Conservation (phyloP, 2,888 invertebrate species). For the Dusona sp. region DNA sequence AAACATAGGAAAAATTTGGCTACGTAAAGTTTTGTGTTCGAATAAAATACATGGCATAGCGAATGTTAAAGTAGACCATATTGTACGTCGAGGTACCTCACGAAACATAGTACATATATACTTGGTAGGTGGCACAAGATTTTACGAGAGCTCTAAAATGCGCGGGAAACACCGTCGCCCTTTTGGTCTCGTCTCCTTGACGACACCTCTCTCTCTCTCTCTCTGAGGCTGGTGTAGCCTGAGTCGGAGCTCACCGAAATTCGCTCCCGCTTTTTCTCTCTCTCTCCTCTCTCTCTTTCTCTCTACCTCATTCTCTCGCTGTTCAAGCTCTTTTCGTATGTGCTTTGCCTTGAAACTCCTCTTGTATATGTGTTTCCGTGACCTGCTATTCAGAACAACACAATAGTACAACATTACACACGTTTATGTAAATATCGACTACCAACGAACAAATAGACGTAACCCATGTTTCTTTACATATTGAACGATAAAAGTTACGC, state of each 20-base stretch:
- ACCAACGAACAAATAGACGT: constrained; percentile 16
- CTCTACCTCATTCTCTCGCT: constrained; percentile 12
- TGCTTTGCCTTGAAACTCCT: constrained; percentile 34
- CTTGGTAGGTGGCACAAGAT: constrained; percentile 49
- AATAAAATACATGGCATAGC: not conserved
- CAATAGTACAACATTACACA: constrained; percentile 16
- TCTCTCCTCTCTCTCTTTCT: not conserved
- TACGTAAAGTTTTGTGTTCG: not conserved
- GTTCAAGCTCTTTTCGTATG: constrained; percentile 24
- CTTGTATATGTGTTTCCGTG: constrained; percentile 34
- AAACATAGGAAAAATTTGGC: constrained; percentile 5
- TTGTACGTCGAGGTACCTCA: constrained; percentile 69
- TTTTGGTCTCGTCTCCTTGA: constrained; percentile 51
- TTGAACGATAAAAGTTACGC: not conserved
- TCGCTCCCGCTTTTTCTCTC: constrained; percentile 26
- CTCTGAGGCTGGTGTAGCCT: too few species aligned
- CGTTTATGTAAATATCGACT: constrained; percentile 11
- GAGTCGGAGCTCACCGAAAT: constrained; percentile 17
- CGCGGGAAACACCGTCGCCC: constrained; percentile 62
- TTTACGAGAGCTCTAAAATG: constrained; percentile 74
- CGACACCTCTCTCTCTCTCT: too few species aligned
- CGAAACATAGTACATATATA: not conserved
- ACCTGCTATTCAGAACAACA: constrained; percentile 41
- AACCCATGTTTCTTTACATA: not conserved
- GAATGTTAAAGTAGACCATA: constrained; percentile 75